Base-by-base conservation (phyloP, 2,797 vertebrate genomes). In the Alfaro cultratus region DNA sequence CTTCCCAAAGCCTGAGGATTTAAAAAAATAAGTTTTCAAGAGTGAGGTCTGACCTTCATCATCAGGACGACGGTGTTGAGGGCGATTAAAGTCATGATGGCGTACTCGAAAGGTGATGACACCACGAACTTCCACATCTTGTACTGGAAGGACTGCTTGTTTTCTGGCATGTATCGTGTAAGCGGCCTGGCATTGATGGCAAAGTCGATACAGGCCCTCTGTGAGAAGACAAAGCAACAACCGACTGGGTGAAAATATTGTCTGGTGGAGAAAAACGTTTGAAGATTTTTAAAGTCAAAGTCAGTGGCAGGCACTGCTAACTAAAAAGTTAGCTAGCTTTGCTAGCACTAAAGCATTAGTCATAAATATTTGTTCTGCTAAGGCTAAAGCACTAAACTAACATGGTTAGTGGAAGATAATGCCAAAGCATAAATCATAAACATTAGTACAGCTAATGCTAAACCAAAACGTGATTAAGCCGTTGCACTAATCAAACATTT, bases 151-250 rank as follows among this genome's bases (percentile, higher is more conserved):
- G 98, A 98, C 85, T 97, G 96, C 92, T 97, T 98, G 95, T 99
- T 97, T 90, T 97, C 96, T 2, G 99, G 99, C 99, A 99, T 99
- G 95, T 99, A 97, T 74, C 98, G 97, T 0, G 98, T 99, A 87
- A 99, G 96, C 0, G 99, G 99, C 82, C 95, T 98, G 94, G 99
- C 98, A 36, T 99, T 98, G 94, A 99, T 99, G 92, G 97, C 97
- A 67, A 99, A 99, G 96, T 99, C 98, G 10, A 99, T 99, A 85
- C 99, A 99, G 43, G 99, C 99, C 91, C 99, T 97, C 99, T 99
- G 82, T 76, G n/a, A 73, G 26, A 62, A 84, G 51, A 85, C 15
- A 83, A 83, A 70, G 74, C 36, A 79, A 86, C 73, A 41, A 68
- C 8, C 26, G 23, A 70, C 0, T 3, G 21, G 10, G 29, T 7